phyloP scores from a whole-genome alignment of 2,888 invertebrate species.

The Serrognathus titanus region DNA sequence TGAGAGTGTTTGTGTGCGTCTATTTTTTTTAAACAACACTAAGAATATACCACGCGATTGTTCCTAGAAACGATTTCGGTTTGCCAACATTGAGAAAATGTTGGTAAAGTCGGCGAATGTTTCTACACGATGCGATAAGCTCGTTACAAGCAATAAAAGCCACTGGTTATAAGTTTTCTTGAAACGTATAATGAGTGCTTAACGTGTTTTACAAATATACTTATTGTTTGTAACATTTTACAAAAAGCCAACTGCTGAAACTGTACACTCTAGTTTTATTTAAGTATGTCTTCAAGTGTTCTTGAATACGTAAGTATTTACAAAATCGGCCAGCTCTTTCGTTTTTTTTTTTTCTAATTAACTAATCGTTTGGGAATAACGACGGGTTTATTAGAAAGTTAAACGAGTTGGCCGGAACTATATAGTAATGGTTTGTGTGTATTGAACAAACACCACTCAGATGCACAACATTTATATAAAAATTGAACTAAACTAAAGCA shows the following conservation, averaged over 20 bases:
- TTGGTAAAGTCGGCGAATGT: neutral
- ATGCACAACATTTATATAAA: conserved; percentile 46
- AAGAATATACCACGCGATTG: neutral
- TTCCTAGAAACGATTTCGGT: neutral
- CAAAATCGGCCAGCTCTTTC: neutral
- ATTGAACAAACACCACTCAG: conserved; percentile 39
- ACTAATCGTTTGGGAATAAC: conserved; percentile 44
- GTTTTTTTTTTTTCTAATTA: conserved; percentile 24
- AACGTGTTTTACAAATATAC: no score
- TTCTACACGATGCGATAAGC: no score
- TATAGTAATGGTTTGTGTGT: neutral
- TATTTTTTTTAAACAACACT: conserved; percentile 4
- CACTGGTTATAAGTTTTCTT: no score
- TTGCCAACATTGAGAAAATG: conserved; percentile 1
- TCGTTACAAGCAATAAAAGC: no score
- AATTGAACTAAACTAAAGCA: conserved; percentile 37
- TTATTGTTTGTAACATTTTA: no score
- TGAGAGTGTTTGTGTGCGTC: conserved; percentile 35
- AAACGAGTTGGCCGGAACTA: neutral
- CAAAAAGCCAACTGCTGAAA: no score
- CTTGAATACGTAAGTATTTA: conserved; percentile 3
- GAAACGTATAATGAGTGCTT: no score
- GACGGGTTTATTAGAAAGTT: conserved; percentile 30
- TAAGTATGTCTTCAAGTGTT: neutral
- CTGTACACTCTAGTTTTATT: neutral